Evolutionary conservation across 2,888 invertebrate species (phyloP).

Genomic region (Oligia latruncula): DNA sequence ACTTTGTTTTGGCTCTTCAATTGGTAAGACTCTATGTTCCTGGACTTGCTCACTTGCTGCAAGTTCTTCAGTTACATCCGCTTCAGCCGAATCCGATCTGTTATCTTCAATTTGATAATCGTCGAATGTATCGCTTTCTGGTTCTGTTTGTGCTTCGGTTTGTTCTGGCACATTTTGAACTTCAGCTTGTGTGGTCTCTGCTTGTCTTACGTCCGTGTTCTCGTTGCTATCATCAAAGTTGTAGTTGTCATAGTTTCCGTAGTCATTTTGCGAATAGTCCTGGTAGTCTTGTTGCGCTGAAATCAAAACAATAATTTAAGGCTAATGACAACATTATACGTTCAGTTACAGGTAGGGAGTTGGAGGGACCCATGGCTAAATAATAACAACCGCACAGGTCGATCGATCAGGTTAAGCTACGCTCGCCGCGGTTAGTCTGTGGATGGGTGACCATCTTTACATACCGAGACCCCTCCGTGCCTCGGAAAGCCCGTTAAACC

Average conservation of each 20-base stretch:
- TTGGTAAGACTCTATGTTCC: constrained; percentile 34
- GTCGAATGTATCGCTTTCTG: constrained; percentile 46
- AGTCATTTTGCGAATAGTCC: constrained; percentile 50
- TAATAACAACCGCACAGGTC: too few relatives aligned
- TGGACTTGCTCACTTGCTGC: constrained; percentile 14
- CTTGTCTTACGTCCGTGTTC: constrained; percentile 41
- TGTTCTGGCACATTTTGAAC: constrained; percentile 52
- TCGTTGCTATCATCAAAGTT: constrained; percentile 47
- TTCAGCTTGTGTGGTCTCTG: constrained; percentile 50
- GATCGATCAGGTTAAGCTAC: too few relatives aligned
- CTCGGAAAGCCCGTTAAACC: too few relatives aligned
- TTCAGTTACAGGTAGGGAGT: not conserved
- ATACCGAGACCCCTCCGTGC: too few relatives aligned
- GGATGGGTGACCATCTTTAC: too few relatives aligned
- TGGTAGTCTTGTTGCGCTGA: constrained; percentile 63
- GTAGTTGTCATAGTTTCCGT: constrained; percentile 59
- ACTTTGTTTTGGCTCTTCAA: constrained; percentile 41
- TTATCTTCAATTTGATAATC: constrained; percentile 84
- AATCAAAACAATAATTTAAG: constrained; percentile 54
- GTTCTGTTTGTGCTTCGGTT: constrained; percentile 43
- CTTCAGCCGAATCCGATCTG: constrained; percentile 61
- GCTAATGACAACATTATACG: not conserved
- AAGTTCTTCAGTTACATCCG: not conserved
- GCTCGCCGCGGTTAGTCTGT: too few relatives aligned
- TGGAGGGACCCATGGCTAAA: too few relatives aligned